Evolutionary conservation across 2,113 vertebrate species (phyloP), one percentile per base, ranked within the genome.

Genomic region (Corythornis madagascariensis): DNA sequence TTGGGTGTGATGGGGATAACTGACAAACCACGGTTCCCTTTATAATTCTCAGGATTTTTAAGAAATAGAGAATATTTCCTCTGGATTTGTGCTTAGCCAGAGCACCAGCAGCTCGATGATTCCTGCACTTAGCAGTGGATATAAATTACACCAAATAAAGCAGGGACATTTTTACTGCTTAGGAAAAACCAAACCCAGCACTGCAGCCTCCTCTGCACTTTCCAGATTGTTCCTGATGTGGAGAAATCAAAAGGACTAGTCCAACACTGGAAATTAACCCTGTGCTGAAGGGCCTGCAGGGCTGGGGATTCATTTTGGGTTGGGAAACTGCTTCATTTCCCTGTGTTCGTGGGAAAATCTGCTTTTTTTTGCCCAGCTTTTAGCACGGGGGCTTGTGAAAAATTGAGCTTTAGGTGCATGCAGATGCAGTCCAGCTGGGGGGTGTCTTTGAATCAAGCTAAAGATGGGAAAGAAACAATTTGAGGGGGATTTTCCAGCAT

Each of bases 141-240:
- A 76, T 71, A 88, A 95, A 80, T 89, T 83, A 83, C 28, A 31
- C 72, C 88, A 83, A 81, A 89, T 86, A 94, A 95, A 92, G 45
- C 19, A 43, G 19, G 57, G 78, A 60, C 31, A 69, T 83, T 89
- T 93, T 91, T 86, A 91, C 31, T 56, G 47, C 63, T 57, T 21
- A 24, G 45, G 35, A 88, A 74, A 91, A 96, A 64, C 47, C 83
- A 91, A 89, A 88, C 38, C 38, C 35, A 92, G 80, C 67, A 89
- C 74, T 77, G 75, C 64, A 71, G 53, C 50, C 48, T 60, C 86
- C 72, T 81, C 35, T 75, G 43, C 35, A 92, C 61, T 77, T 91
- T 91, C 77, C 61, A 80, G 83, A 85, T 14, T 48, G 53, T 42
- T 91, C 48, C 60, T 64, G 85, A 86, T 94, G 64, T 86, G 48